phyloP scores from a whole-genome alignment of 2,113 vertebrate genomes.

The Sinosuthora webbiana region DNA sequence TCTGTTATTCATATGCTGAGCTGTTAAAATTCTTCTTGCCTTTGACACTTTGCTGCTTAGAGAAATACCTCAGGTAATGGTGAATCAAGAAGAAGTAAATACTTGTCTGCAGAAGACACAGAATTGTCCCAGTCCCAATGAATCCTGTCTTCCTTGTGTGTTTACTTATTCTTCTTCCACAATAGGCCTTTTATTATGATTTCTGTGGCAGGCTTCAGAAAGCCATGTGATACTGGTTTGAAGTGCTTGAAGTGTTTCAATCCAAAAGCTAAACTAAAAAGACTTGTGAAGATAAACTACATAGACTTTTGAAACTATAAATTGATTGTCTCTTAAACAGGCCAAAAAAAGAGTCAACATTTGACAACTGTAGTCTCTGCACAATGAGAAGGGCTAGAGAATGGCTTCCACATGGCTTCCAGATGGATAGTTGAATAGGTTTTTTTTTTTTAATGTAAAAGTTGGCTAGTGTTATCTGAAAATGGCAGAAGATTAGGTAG shows the following conservation, averaged over 20 bases:
- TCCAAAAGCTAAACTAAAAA: background rate
- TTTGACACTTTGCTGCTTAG: background rate
- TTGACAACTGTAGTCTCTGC: background rate
- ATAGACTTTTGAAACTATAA: background rate
- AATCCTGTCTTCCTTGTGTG: background rate
- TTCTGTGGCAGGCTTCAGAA: background rate
- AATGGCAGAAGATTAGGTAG: background rate
- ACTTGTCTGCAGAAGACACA: background rate
- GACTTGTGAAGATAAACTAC: background rate
- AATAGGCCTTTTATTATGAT: background rate
- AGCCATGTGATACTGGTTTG: background rate
- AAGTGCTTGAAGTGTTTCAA: background rate
- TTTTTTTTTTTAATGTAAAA: background rate
- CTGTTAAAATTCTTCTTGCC: slow-evolving; percentile 12
- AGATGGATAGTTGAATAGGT: background rate
- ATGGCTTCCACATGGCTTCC: background rate
- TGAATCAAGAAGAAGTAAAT: background rate
- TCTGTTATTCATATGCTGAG: background rate
- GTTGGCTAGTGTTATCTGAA: background rate
- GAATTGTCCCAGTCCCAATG: background rate
- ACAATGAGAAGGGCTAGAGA: background rate
- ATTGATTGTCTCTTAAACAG: background rate
- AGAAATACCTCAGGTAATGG: background rate
- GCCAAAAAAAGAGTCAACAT: background rate
- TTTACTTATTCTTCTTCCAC: background rate